These are phyloP conservation scores for Sus cebifrons DNA, from an alignment of 2,797 vertebrate species.

Conservation along the genomic window DNA sequence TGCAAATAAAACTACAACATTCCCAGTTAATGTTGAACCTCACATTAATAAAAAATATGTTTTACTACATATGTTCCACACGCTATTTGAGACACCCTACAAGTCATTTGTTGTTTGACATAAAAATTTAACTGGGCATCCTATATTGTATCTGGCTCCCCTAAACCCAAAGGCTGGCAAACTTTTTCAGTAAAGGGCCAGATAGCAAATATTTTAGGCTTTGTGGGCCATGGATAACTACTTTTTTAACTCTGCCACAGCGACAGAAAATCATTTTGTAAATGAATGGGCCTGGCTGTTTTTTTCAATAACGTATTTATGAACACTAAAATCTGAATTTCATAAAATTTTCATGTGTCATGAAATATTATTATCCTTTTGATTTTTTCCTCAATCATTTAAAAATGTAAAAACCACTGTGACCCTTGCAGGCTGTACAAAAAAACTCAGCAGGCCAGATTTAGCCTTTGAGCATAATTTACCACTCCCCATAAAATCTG, in stretches of 20 bases:
- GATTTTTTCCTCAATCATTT: neutral
- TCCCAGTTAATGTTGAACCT: neutral
- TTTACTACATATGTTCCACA: neutral
- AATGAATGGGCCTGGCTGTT: neutral
- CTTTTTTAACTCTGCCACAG: neutral
- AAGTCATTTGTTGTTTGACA: neutral
- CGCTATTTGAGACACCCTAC: slow-evolving; percentile 11
- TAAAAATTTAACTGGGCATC: neutral
- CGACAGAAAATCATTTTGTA: neutral
- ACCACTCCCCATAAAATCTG: neutral
- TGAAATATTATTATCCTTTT: neutral
- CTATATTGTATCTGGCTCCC: neutral
- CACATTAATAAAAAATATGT: neutral
- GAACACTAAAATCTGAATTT: neutral
- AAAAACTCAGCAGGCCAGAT: neutral
- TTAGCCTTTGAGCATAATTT: accelerated
- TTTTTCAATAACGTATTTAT: neutral
- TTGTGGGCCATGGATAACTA: neutral
- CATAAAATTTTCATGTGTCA: neutral
- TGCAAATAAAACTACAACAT: neutral
- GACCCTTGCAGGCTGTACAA: neutral
- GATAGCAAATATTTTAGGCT: neutral
- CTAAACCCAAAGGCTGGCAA: neutral
- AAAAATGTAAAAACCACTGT: neutral
- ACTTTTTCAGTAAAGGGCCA: neutral